Percentiles rank a stretch among this genome's conserved stretches.
Evolutionary conservation across 1,140 invertebrate species (phyloP).

Genomic region (Cherax destructor): DNA sequence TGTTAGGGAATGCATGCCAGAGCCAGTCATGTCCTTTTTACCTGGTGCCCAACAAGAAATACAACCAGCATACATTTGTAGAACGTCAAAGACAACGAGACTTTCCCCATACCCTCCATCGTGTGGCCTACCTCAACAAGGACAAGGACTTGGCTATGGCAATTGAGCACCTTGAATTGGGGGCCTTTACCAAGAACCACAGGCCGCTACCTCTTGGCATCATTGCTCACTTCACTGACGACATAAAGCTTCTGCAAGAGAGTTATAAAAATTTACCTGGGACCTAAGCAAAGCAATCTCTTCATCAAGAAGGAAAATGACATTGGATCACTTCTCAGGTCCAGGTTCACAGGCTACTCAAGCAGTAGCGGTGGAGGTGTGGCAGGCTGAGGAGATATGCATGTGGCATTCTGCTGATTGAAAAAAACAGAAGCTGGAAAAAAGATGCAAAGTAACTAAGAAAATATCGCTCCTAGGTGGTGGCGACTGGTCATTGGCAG

Average conservation of each 20-base stretch:
- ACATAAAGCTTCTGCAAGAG: background rate
- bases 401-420: too few species aligned
- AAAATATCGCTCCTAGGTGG: too few species aligned
- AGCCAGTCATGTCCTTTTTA: conserved; percentile 13
- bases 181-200: background rate
- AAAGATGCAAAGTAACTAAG: too few species aligned
- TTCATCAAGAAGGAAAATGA: background rate
- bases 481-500: too few species aligned
- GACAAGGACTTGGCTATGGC: background rate
- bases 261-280: background rate
- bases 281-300: too few species aligned
- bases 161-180: background rate
- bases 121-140: background rate
- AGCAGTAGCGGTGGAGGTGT: too few species aligned
- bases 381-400: too few species aligned
- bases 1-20: conserved; percentile 31
- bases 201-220: background rate
- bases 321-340: too few species aligned
- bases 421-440: too few species aligned
- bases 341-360: too few species aligned
- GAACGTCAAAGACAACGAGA: background rate
- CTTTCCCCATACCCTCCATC: conserved; percentile 26
- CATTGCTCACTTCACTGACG: background rate
- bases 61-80: conserved; percentile 25
- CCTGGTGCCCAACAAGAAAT: conserved; percentile 10